Percentiles rank a stretch among this genome's conserved stretches.
Evolutionary conservation across 2,888 invertebrate genomes (phyloP).

Genomic region (Standfussiana lucernea): DNA sequence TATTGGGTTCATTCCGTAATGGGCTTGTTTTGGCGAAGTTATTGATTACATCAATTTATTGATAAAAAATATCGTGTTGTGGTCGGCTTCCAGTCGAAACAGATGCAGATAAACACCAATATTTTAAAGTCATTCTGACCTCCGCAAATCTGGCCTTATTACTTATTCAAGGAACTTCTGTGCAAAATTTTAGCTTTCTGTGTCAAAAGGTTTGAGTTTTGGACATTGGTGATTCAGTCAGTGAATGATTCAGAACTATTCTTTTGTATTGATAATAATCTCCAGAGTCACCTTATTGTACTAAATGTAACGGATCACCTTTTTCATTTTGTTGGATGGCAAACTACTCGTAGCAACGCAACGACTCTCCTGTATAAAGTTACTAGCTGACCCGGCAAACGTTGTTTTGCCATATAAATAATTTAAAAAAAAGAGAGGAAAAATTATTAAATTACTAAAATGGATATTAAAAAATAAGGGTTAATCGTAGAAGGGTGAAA

Average conservation of each 20-base stretch:
- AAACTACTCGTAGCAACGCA: too few relatives aligned
- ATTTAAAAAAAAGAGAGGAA: too few relatives aligned
- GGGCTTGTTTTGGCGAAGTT: constrained; percentile 2
- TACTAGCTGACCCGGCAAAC: too few relatives aligned
- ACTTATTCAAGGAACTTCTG: not conserved
- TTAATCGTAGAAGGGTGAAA: too few relatives aligned
- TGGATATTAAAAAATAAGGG: too few relatives aligned
- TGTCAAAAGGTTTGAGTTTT: not conserved
- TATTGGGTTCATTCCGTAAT: constrained; percentile 10
- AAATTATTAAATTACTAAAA: too few relatives aligned
- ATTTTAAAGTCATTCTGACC: not conserved
- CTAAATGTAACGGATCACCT: too few relatives aligned
- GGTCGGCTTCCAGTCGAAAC: not conserved
- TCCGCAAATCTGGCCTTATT: not conserved
- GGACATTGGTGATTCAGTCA: not conserved
- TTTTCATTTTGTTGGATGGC: too few relatives aligned
- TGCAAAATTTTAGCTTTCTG: not conserved
- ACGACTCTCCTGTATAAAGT: too few relatives aligned
- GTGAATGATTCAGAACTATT: not conserved
- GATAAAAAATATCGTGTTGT: not conserved
- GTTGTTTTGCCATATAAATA: too few relatives aligned
- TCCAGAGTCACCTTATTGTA: too few relatives aligned
- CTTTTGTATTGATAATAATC: too few relatives aligned
- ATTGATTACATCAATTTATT: not conserved
- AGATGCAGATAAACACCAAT: not conserved